These are phyloP conservation scores for Clanis bilineata DNA, from an alignment of 2,888 invertebrate genomes.

Conservation along the genomic window DNA sequence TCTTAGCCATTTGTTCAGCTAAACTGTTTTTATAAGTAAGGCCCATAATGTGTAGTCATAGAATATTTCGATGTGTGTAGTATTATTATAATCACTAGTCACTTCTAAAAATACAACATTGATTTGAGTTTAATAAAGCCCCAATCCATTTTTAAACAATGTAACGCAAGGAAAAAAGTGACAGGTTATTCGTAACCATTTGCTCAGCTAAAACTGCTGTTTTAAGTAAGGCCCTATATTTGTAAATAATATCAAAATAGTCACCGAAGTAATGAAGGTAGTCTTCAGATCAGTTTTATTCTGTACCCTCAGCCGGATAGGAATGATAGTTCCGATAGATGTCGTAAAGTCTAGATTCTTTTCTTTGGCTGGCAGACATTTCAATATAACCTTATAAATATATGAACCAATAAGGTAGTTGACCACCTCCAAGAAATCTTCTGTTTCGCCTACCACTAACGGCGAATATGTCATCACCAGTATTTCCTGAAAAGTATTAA, in stretches of 20 bases:
- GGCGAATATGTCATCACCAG: constrained; percentile 64
- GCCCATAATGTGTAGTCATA: too few relatives aligned
- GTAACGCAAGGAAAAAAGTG: too few relatives aligned
- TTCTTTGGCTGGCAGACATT: constrained; percentile 66
- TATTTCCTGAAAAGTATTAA: constrained; percentile 44
- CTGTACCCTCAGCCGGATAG: constrained; percentile 61
- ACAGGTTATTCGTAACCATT: too few relatives aligned
- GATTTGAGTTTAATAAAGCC: too few relatives aligned
- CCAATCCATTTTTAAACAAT: too few relatives aligned
- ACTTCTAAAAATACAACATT: too few relatives aligned
- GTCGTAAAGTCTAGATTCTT: constrained; percentile 59
- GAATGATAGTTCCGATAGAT: constrained; percentile 53
- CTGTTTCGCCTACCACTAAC: constrained; percentile 59
- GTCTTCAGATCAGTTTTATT: constrained; percentile 57
- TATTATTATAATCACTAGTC: too few relatives aligned
- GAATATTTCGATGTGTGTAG: too few relatives aligned
- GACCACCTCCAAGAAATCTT: constrained; percentile 56
- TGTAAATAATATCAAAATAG: neutral
- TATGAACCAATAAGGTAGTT: constrained; percentile 60
- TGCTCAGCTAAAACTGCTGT: too few relatives aligned
- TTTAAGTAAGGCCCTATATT: too few relatives aligned
- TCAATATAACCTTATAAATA: constrained; percentile 57
- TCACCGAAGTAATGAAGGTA: constrained; percentile 56
- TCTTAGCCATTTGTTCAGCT: too few relatives aligned
- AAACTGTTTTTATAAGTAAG: too few relatives aligned